Evolutionary conservation across 2,888 invertebrate species (phyloP).

Genomic region (Incurvaria masculella): DNA sequence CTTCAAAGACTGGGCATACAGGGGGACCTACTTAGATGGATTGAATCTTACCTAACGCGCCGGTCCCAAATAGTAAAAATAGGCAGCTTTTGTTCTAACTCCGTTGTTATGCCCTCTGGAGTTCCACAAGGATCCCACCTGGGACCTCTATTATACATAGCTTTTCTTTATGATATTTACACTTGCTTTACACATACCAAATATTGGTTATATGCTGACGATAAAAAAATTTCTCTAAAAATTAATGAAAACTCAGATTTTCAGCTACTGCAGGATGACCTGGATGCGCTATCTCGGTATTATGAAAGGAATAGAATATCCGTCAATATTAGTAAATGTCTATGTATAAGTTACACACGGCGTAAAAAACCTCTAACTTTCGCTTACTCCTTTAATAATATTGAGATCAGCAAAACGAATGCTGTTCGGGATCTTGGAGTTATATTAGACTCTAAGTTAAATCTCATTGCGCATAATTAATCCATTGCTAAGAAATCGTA

Average conservation of each 20-base stretch:
- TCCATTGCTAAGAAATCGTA: background rate
- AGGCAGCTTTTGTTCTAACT: background rate
- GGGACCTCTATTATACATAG: background rate
- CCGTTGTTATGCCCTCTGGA: background rate
- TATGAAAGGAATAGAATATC: background rate
- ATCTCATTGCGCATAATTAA: background rate
- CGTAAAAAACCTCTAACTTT: background rate
- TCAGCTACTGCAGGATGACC: background rate
- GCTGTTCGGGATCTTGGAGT: background rate
- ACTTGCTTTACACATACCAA: background rate
- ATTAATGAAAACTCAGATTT: background rate
- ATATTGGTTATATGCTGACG: background rate
- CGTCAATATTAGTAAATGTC: background rate
- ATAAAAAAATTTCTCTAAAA: background rate
- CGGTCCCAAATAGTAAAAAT: background rate
- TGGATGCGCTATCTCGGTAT: background rate
- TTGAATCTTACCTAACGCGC: background rate
- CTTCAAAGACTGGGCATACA: background rate
- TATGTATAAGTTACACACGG: background rate
- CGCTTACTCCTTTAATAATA: background rate
- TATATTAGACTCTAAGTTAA: background rate
- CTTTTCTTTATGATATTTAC: background rate
- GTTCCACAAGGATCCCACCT: background rate
- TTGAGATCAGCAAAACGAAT: background rate
- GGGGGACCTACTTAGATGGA: constrained; percentile 1